Conservation (phyloP, 1,140 invertebrate genomes). For the Drosophila subpulchrella region DNA sequence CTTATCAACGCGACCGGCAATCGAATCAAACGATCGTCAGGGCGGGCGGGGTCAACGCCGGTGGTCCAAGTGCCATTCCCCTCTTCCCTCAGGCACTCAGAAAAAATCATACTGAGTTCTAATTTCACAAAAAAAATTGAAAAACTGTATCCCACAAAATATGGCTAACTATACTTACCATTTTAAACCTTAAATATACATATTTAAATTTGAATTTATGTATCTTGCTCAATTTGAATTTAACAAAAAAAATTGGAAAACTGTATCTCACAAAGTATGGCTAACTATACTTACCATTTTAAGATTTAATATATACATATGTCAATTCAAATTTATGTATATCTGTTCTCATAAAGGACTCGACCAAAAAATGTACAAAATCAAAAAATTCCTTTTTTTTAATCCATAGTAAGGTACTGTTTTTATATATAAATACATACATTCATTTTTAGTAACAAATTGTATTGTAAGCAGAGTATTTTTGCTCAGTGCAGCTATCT, state of each 20-base stretch:
- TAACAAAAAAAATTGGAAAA: neutral
- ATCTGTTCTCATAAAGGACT: too few relatives aligned
- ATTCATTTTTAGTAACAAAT: neutral
- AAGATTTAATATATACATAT: too few relatives aligned
- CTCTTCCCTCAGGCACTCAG: neutral
- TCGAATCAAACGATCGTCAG: slow-evolving; percentile 63
- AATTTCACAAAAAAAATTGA: neutral
- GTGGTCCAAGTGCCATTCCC: slow-evolving; percentile 42
- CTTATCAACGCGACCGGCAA: slow-evolving; percentile 64
- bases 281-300: too few relatives aligned
- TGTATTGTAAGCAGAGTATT: neutral
- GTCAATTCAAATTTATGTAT: too few relatives aligned
- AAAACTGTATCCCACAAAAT: neutral
- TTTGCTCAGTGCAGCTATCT: slow-evolving; percentile 30
- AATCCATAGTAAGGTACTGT: too few relatives aligned
- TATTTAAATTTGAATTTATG: too few relatives aligned
- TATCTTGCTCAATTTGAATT: too few relatives aligned
- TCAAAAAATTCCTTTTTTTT: too few relatives aligned
- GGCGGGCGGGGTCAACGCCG: slow-evolving; percentile 53
- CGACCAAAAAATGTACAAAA: too few relatives aligned
- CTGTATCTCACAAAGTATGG: too few relatives aligned
- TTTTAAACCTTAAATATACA: too few relatives aligned
- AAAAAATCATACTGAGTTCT: neutral
- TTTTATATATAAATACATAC: neutral
- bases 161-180: too few relatives aligned